Evolutionary conservation across 2,113 vertebrate genomes (phyloP), one percentile per base, ranked within the genome.

Genomic region (Neodon shergylaensis): DNA sequence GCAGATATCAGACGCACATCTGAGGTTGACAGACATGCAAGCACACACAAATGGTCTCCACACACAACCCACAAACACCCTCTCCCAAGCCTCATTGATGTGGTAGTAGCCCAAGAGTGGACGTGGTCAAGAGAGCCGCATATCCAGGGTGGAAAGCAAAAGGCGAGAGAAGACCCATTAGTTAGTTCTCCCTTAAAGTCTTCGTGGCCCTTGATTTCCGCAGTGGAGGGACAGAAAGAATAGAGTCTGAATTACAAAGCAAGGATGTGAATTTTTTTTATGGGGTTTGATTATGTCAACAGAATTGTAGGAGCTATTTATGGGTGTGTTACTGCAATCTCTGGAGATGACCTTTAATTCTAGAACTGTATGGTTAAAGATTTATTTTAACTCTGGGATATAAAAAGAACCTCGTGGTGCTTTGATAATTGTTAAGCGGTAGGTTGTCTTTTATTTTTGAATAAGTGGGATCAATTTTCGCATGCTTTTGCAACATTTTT

Each of bases 401-500:
- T 61, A 95, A 97, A 96, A 96, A 96, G 93, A 96, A 74, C 1
- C 19, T 65, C 94, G 86, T 65, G 74, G 68, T 73, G 42, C 33
- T 94, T 94, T 86, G 89, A 26, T 58, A 77, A 77, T 85, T 88
- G 87, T 94, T 61, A 92, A 77, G 70, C 84, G 28, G 33, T 49
- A 86, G 33, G 88, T 21, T 58, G 78, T 39, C 86, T 91, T 94
- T 79, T 79, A 78, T 49, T 91, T 95, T 87, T 87, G 22, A 96
- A 90, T 76, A 84, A 26, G 39, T 28, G 36, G 42, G 74, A 90
- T 96, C 70, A 66, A 92, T 93, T 89, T 92, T 93, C 94, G 78
- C 44, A 76, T 0, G 86, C 39, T 6, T 19, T 47, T 42, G 24
- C 11, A 44, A 21, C 31, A 83, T 91, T 92, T 93, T 95, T 70